phyloP scores from a whole-genome alignment of 1,140 invertebrate genomes.

The Maconellicoccus hirsutus region DNA sequence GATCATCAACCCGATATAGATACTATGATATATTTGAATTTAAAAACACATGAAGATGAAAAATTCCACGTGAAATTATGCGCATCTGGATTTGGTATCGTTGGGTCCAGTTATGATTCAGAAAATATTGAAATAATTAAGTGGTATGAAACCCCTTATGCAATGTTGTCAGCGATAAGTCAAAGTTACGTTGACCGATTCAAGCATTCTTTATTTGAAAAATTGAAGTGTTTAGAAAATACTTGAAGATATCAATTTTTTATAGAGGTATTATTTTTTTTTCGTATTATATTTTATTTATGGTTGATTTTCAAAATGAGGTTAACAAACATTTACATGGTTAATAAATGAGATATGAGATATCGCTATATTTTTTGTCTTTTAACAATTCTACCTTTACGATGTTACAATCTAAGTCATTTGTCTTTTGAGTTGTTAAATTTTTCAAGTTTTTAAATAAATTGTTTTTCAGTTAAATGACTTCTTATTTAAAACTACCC shows the following conservation, averaged over 20 bases:
- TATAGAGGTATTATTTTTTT: neutral
- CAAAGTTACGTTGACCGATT: neutral
- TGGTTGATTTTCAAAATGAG: too few relatives aligned
- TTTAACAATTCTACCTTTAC: too few relatives aligned
- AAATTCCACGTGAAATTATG: constrained; percentile 11
- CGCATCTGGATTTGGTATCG: neutral
- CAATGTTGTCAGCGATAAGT: neutral
- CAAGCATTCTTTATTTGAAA: neutral
- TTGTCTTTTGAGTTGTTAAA: too few relatives aligned
- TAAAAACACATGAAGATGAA: neutral
- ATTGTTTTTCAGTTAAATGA: too few relatives aligned
- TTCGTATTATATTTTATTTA: neutral
- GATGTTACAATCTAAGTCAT: too few relatives aligned
- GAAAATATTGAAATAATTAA: neutral
- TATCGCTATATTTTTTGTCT: too few relatives aligned
- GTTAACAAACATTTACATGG: too few relatives aligned
- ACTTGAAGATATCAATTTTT: neutral
- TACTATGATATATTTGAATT: neutral
- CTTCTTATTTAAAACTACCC: too few relatives aligned
- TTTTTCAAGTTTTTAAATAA: too few relatives aligned
- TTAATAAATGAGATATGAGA: too few relatives aligned
- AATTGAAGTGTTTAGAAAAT: neutral
- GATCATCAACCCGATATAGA: neutral
- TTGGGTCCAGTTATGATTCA: neutral
- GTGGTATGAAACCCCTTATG: constrained; percentile 11